Evolutionary conservation across 1,140 invertebrate genomes (phyloP), one percentile per base, ranked within the genome.

Genomic region (Dendrolimus kikuchii): DNA sequence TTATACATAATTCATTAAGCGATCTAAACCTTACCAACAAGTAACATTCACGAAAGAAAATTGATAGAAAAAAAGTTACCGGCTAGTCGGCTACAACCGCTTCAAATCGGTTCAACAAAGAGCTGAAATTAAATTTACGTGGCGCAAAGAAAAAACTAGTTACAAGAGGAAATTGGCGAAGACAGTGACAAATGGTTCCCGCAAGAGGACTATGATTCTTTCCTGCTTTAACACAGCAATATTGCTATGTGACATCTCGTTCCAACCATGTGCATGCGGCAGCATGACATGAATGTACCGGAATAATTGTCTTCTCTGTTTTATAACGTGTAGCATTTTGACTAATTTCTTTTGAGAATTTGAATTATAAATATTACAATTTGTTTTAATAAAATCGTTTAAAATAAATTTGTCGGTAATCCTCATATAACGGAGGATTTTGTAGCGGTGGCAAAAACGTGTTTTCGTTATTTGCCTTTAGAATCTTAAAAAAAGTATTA

Each of bases 91-190:
- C 54, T 66, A 71, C 68, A 71, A 71, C 65, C 66, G 62, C 68
- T 78, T 69, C 69, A 72, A 76, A 78, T 66, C 64, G 59, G 59
- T 80, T 76, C 60, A 77, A 85, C 78, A 79, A 80, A 82, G 74
- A 78, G 61, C 68, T 81, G 62, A 81, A 85, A 86, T 86, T 86
- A 81, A 85, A 85, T 85, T 85, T 85, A 79, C 78, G 74, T 77
- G 74, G 68, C 66, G 73, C 71, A 81, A 79, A 81, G 73, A 85
- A 83, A 85, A 85, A 85, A 81, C 80, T 85, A 81, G 78, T 83
- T 83, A 81, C 78, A 79, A 77, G 78, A 69, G 82, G 74, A 83
- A 83, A 86, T 83, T 86, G 80, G 73, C 71, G 77, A 72, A 75
- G 82, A 86, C 82, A 86, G 73, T 83, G 82, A 86, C 78, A 86